phyloP scores from a whole-genome alignment of 2,113 vertebrate genomes.

The Albula goreensis region DNA sequence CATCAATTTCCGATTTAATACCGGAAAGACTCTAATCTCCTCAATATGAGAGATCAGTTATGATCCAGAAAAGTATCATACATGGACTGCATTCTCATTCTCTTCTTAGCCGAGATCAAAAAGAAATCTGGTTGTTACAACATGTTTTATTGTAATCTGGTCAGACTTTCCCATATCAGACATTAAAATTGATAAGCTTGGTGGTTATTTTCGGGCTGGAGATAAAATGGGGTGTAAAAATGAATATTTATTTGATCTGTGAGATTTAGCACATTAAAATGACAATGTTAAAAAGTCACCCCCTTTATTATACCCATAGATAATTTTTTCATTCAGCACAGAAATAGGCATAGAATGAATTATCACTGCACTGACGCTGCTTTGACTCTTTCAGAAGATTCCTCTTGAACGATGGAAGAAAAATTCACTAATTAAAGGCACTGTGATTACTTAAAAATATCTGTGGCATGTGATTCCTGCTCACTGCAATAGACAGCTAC shows the following conservation, averaged over 20 bases:
- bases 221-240: background rate
- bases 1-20: conserved; percentile 25
- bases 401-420: background rate
- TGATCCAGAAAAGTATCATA: background rate
- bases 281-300: background rate
- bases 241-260: background rate
- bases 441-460: background rate
- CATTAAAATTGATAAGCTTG: background rate
- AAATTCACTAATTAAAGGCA: background rate
- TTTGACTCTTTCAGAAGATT: background rate
- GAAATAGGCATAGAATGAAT: background rate
- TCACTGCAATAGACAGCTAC: too few relatives aligned
- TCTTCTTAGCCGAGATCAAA: background rate
- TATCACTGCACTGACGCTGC: background rate
- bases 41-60: background rate
- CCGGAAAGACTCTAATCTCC: conserved; percentile 18
- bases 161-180: too few relatives aligned
- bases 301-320: background rate
- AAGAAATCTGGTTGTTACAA: background rate
- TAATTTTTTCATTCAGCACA: background rate
- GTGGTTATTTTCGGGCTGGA: background rate
- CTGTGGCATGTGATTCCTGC: background rate
- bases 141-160: background rate
- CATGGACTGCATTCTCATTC: background rate
- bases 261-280: background rate